Base-by-base conservation (phyloP, 2,888 invertebrate genomes). In the Drosophila meridionalis region DNA sequence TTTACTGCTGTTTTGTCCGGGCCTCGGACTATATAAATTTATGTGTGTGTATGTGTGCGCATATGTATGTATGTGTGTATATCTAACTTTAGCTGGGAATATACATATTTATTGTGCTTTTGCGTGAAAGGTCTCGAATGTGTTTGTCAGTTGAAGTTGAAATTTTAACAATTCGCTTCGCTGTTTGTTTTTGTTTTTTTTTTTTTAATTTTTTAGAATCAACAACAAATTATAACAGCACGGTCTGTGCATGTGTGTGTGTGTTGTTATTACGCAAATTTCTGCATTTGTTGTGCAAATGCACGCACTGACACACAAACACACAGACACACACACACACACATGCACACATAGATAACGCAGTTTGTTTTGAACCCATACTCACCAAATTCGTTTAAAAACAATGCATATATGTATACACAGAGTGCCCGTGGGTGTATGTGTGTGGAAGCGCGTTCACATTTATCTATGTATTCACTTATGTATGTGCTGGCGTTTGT, bases 301-400 rank as follows among this genome's bases (percentile, higher is more conserved):
- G 26, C 32, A 59, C 38, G 30, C 36, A 60, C 20, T 30, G 3
- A 40, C 28, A 48, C 28, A 30, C 5, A 9, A n/a, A 40, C n/a
- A 58, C 30, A 20, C 7, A 11, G n/a, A 20, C 9, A 53, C 30
- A n/a, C n/a, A 9, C 42, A 11, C 14, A 32, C 9, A 56, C 14
- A 8, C 14, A 6, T 9, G 3, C 5, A 55, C 28, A 30, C 14
- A 38, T 38, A 58, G 30, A 34, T 28, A 55, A 11, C 20, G 26
- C 4, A 50, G 40, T 67, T 72, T 77, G 72, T 76, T 75, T 77
- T 72, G 62, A 62, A 61, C 61, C 7, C 30, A 73, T 28, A 76
- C 80, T 72, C 47, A 80, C 67, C 68, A 53, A 11, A 12, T 50
- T 11, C 11, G 55, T 64, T 78, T 66, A 67, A 74, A 78, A 77